phyloP scores from a whole-genome alignment of 2,888 invertebrate genomes.

The Tolmerus cingulatus region DNA sequence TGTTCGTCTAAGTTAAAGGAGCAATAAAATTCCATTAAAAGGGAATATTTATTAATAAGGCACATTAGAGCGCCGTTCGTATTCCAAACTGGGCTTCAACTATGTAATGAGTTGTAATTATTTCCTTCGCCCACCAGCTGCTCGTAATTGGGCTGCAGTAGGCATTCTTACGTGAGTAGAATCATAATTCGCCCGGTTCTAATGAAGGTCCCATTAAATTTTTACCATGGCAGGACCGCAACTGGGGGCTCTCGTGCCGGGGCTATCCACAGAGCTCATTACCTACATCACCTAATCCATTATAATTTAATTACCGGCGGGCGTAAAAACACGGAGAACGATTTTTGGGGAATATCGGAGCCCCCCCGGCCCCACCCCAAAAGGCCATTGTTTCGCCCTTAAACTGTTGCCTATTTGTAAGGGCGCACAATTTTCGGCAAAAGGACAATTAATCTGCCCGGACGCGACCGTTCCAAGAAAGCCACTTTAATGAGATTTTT shows the following conservation, averaged over 20 bases:
- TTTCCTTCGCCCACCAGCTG: not conserved
- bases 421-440: not conserved
- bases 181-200: slow-evolving; percentile 3
- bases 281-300: slow-evolving; percentile 19
- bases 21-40: not conserved
- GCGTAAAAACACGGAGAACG: slow-evolving; percentile 1
- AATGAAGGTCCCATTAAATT: slow-evolving; percentile 16
- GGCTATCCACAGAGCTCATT: not conserved
- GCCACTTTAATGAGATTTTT: slow-evolving; percentile 29
- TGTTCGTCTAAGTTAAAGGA: not conserved
- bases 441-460: slow-evolving; percentile 14
- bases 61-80: not conserved
- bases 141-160: not conserved
- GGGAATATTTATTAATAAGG: not conserved
- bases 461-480: not conserved
- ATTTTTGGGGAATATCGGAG: not conserved
- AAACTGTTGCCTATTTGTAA: slow-evolving; percentile 21
- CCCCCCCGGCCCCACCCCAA: not conserved
- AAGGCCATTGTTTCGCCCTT: not conserved
- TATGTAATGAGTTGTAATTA: slow-evolving; percentile 21
- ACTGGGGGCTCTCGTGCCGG: not conserved
- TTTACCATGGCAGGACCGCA: not conserved
- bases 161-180: slow-evolving; percentile 20
- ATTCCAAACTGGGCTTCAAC: not conserved
- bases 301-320: slow-evolving; percentile 25